These are phyloP conservation scores for Bombus fervidus DNA, from an alignment of 1,140 invertebrate species.

Conservation along the genomic window DNA sequence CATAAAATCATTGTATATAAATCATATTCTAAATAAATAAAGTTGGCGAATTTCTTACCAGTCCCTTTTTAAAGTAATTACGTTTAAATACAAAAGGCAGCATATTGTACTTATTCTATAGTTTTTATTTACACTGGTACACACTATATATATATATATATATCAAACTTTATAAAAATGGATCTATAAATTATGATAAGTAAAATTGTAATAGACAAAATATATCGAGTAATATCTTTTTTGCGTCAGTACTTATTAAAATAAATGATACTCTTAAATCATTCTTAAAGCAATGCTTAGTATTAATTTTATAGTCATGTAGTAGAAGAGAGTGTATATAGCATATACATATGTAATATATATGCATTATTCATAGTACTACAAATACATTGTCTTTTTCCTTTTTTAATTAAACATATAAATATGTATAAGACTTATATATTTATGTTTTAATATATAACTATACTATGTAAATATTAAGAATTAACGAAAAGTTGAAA, in stretches of 20 bases:
- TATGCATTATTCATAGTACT: neutral
- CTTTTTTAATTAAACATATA: neutral
- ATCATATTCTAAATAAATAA: neutral
- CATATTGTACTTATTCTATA: slow-evolving; percentile 20
- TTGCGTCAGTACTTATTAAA: neutral
- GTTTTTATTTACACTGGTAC: neutral
- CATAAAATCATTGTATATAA: neutral
- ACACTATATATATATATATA: neutral
- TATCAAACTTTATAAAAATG: neutral
- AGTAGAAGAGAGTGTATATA: neutral
- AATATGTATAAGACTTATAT: neutral
- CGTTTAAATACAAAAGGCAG: neutral
- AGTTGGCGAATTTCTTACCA: slow-evolving; percentile 20
- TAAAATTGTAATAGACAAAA: neutral
- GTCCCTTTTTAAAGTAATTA: neutral
- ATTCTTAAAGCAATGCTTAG: neutral
- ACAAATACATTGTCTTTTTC: too few relatives aligned
- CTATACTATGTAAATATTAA: neutral
- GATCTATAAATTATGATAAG: neutral
- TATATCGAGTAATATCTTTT: neutral
- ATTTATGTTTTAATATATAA: too few relatives aligned
- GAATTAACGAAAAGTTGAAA: neutral
- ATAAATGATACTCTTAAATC: neutral
- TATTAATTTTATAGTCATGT: too few relatives aligned
- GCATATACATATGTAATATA: neutral